A percentile compares a stretch with the other conserved stretches of the same genome.
Evolutionary conservation across 1,140 invertebrate genomes (phyloP).

Genomic region (Euura lappo): DNA sequence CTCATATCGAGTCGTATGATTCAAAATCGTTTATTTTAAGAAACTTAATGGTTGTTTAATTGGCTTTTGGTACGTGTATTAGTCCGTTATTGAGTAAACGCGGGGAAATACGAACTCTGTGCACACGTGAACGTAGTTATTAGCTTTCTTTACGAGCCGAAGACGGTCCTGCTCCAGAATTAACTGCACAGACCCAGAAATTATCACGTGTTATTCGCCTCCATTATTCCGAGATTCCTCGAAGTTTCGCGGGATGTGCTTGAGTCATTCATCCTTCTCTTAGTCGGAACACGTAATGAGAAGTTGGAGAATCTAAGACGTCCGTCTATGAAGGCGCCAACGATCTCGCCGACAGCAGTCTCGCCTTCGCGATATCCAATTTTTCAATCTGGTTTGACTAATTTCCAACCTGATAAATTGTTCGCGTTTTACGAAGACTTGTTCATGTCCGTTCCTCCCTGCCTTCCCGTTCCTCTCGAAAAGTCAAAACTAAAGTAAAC

Average conservation of each 20-base stretch:
- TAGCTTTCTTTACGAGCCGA: no score
- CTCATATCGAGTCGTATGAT: constrained; percentile 7
- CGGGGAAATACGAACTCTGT: no score
- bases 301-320: neutral
- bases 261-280: constrained; percentile 6
- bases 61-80: no score
- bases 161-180: neutral
- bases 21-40: neutral
- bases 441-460: neutral
- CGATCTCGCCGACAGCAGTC: constrained; percentile 2
- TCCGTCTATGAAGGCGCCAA: neutral
- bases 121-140: no score
- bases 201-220: constrained; percentile 3
- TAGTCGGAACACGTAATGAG: neutral
- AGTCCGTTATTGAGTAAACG: no score
- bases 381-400: constrained; percentile 1
- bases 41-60: neutral
- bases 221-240: neutral
- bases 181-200: neutral
- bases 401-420: neutral
- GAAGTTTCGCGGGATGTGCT: neutral
- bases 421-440: neutral
- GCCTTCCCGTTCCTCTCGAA: neutral
- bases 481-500: neutral
- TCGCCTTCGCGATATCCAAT: neutral